phyloP scores from a whole-genome alignment of 2,113 vertebrate genomes.

The Monopterus albus region DNA sequence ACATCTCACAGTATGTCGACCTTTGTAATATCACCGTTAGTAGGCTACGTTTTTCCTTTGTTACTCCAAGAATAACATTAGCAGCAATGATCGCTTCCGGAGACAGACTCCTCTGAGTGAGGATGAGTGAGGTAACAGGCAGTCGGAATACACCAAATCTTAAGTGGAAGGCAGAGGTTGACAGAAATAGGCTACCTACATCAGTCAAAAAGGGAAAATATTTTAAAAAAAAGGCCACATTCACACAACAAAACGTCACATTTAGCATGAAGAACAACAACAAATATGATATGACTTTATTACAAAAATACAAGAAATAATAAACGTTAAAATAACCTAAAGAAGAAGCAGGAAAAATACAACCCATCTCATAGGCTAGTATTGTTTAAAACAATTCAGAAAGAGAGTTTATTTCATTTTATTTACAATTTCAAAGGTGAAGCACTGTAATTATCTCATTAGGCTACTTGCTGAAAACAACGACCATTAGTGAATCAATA shows the following conservation, averaged over 20 bases:
- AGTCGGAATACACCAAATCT: conserved; percentile 56
- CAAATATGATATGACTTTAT: conserved; percentile 22
- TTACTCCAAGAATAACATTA: neutral
- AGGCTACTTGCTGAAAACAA: no score
- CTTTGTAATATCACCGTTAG: neutral
- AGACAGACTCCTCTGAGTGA: conserved; percentile 16
- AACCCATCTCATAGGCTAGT: no score
- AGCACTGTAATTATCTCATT: no score
- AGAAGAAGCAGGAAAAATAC: no score
- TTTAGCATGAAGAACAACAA: conserved; percentile 8
- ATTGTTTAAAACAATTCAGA: no score
- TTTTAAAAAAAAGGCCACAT: conserved; percentile 19
- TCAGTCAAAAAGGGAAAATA: conserved; percentile 50
- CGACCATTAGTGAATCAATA: no score
- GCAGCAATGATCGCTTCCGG: conserved; percentile 26
- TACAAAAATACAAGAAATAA: no score
- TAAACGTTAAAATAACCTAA: no score
- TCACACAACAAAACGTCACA: conserved; percentile 28
- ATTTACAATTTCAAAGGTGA: no score
- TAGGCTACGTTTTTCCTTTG: neutral
- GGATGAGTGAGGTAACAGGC: conserved; percentile 48
- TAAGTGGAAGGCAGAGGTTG: conserved; percentile 35
- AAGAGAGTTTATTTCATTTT: no score
- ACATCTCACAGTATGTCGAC: neutral
- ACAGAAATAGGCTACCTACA: conserved; percentile 67